Evolutionary conservation across 1,140 invertebrate genomes (phyloP).

Genomic region (Macrotrachela quadricornifera): DNA sequence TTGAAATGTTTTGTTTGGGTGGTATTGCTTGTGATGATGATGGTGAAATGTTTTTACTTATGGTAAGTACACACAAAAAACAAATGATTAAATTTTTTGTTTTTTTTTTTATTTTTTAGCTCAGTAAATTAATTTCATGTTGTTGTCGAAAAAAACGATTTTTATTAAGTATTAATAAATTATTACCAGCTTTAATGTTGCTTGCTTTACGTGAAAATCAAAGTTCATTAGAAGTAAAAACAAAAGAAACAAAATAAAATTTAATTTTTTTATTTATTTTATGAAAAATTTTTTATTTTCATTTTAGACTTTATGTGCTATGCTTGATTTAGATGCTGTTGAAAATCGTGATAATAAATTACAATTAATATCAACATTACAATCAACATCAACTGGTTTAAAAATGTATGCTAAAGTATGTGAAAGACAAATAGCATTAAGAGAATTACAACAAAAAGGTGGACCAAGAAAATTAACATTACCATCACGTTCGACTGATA

Average conservation of each 20-base stretch:
- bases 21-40: conserved; percentile 46
- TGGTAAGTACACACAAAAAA: conserved; percentile 36
- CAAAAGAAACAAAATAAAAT: not conserved
- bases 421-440: conserved; percentile 49
- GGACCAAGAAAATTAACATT: conserved; percentile 56
- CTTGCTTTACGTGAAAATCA: conserved; percentile 48
- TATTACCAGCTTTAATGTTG: conserved; percentile 47
- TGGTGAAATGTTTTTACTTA: conserved; percentile 50
- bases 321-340: conserved; percentile 55
- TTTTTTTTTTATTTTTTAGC: conserved; percentile 29
- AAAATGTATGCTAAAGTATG: conserved; percentile 48
- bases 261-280: not conserved
- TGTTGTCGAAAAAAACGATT: conserved; percentile 58
- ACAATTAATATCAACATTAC: conserved; percentile 56
- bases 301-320: conserved; percentile 46
- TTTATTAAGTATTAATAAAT: conserved; percentile 44
- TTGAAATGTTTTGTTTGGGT: conserved; percentile 49
- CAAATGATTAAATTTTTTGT: not conserved
- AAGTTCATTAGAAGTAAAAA: conserved; percentile 28
- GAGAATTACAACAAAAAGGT: conserved; percentile 61
- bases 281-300: no score
- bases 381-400: conserved; percentile 48
- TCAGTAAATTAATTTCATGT: conserved; percentile 47
- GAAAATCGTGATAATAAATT: conserved; percentile 38
- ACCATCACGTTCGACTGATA: conserved; percentile 58